Evolutionary conservation across 2,113 vertebrate genomes (phyloP).

Genomic region (Meleagris gallopavo): DNA sequence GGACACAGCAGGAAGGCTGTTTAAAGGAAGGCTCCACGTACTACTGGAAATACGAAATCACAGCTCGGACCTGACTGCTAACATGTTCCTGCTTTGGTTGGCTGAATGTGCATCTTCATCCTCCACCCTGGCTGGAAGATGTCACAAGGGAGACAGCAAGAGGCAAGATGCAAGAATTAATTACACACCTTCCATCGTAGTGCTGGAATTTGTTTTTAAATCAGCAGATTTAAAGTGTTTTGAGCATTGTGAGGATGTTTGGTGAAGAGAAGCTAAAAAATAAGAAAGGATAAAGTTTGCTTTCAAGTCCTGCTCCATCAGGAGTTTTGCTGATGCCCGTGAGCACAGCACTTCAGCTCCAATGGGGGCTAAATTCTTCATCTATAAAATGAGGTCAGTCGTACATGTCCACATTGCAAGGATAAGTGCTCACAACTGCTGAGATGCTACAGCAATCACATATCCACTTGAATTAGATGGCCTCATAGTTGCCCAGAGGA

Average conservation of each 20-base stretch:
- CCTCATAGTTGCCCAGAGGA: not conserved
- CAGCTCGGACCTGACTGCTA: not conserved
- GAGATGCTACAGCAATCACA: not conserved
- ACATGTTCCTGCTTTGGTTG: not conserved
- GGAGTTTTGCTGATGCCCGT: not conserved
- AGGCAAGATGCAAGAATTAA: not conserved
- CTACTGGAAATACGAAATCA: not conserved
- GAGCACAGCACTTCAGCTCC: not conserved
- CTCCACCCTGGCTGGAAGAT: not conserved
- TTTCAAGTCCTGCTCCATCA: not conserved
- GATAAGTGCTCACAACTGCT: not conserved
- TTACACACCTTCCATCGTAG: not conserved
- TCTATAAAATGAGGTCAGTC: not conserved
- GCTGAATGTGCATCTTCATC: not conserved
- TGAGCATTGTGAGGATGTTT: not conserved
- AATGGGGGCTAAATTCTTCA: not conserved
- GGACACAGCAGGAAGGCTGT: not conserved
- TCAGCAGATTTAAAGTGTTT: not conserved
- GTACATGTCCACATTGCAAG: not conserved
- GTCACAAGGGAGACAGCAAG: not conserved
- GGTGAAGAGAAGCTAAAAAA: not conserved
- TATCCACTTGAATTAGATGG: not conserved
- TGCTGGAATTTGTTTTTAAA: not conserved
- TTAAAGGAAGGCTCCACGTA: not conserved
- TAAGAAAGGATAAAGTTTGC: not conserved